These are phyloP conservation scores for Cyprinodon tularosa DNA, from an alignment of 2,113 vertebrate species.

Conservation along the genomic window DNA sequence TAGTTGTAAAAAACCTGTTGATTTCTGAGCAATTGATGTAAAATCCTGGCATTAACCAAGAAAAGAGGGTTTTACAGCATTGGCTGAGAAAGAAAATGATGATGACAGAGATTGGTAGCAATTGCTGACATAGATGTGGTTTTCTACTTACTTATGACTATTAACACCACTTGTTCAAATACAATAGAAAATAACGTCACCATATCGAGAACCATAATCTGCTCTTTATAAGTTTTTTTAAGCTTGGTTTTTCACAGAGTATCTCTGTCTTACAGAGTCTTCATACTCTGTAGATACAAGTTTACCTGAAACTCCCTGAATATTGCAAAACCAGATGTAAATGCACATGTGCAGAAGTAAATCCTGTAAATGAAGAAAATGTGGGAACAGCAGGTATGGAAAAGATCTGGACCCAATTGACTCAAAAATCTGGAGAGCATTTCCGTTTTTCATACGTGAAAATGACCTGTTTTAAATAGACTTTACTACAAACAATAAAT, in stretches of 20 bases:
- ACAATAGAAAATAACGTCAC: neutral
- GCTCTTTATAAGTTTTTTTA: no score
- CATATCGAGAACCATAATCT: neutral
- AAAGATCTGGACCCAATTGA: neutral
- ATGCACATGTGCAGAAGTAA: neutral
- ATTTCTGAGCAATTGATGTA: no score
- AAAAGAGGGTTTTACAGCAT: no score
- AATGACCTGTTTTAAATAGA: neutral
- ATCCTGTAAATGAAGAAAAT: neutral
- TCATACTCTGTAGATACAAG: neutral
- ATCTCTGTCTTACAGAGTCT: neutral
- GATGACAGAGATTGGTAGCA: no score
- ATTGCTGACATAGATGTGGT: no score
- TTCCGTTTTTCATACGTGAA: neutral
- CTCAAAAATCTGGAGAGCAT: neutral
- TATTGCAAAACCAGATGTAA: neutral
- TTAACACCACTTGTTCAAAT: neutral
- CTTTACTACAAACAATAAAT: neutral
- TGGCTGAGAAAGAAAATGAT: no score
- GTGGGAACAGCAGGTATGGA: neutral
- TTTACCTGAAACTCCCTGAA: neutral
- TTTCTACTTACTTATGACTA: no score
- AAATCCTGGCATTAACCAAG: no score
- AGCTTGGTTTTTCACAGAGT: neutral
- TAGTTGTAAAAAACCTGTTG: no score